Conservation (phyloP, 2,797 vertebrate species). For the Gymnodraco acuticeps region DNA sequence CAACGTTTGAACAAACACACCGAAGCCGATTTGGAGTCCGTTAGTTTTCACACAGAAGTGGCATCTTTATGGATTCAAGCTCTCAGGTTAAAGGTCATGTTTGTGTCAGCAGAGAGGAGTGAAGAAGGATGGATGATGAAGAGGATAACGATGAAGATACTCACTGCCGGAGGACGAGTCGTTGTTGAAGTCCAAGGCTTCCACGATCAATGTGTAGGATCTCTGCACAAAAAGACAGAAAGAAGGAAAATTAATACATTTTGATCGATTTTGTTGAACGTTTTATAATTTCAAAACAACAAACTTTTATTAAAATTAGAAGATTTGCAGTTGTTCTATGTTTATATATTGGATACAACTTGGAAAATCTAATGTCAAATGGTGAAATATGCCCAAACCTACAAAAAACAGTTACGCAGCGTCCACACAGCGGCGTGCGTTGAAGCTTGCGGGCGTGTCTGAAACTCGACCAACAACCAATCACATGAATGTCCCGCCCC, state of each 20-base stretch:
- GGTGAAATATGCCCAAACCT: neutral
- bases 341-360: neutral
- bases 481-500: too few relatives aligned
- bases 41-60: neutral
- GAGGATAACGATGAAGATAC: conserved; percentile 53
- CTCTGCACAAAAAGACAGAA: conserved; percentile 82
- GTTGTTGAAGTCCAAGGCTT: conserved; percentile 94
- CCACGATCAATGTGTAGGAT: conserved; percentile 93
- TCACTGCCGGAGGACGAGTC: conserved; percentile 89
- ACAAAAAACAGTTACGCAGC: too few relatives aligned
- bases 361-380: neutral
- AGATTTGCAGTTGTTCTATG: neutral
- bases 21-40: neutral
- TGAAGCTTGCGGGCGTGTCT: too few relatives aligned
- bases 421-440: too few relatives aligned
- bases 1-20: neutral
- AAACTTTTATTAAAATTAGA: too few relatives aligned
- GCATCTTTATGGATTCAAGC: neutral
- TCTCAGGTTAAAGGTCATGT: conserved; percentile 1
- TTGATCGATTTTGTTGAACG: too few relatives aligned
- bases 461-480: too few relatives aligned
- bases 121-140: neutral
- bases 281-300: too few relatives aligned
- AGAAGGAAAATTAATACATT: neutral
- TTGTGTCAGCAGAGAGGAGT: neutral